Evolutionary conservation across 2,113 vertebrate species (phyloP).

Genomic region (Lycaon pictus): DNA sequence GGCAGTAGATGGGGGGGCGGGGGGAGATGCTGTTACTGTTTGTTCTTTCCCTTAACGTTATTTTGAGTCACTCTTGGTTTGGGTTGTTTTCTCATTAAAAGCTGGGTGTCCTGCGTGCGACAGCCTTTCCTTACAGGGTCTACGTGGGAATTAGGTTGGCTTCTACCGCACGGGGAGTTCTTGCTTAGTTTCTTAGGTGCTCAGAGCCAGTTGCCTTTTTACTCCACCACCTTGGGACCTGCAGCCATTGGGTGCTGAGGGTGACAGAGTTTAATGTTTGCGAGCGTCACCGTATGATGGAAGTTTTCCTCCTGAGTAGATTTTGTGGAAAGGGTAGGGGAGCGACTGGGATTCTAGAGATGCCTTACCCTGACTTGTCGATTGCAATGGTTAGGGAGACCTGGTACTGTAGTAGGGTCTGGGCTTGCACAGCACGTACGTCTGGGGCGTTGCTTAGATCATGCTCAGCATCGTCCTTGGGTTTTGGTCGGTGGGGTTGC

Average conservation of each 20-base stretch:
- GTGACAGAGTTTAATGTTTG: neutral
- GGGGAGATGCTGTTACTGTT: neutral
- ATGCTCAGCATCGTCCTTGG: neutral
- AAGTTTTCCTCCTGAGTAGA: neutral
- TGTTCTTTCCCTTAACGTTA: neutral
- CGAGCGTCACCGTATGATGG: neutral
- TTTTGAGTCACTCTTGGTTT: neutral
- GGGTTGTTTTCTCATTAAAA: neutral
- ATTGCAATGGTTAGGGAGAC: neutral
- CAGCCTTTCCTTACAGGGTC: neutral
- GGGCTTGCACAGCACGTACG: neutral
- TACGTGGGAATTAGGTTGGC: neutral
- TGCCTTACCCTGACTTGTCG: neutral
- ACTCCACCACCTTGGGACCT: neutral
- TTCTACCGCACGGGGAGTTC: neutral
- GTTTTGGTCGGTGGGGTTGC: neutral
- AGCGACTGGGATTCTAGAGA: neutral
- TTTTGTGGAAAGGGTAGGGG: neutral
- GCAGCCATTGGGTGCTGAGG: neutral
- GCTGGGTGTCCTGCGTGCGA: neutral
- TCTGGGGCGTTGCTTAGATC: neutral
- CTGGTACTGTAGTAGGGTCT: neutral
- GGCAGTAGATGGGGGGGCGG: neutral
- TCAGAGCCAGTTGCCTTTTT: neutral
- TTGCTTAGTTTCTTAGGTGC: neutral